A percentile compares a stretch with the other conserved stretches of the same genome.
Evolutionary conservation across 2,797 vertebrate species (phyloP).

Genomic region (Enteromius argenteus): DNA sequence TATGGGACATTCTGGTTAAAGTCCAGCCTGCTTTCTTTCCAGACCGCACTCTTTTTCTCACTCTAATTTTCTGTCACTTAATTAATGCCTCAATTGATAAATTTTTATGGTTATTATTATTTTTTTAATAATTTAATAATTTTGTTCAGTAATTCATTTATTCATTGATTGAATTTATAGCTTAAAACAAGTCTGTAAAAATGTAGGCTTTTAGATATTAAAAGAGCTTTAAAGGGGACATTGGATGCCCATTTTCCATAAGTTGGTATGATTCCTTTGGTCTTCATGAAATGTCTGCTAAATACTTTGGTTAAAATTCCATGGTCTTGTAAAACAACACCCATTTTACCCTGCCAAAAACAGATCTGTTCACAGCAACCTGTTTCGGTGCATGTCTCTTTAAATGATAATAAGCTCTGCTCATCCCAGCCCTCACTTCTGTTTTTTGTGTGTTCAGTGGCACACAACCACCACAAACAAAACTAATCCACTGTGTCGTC

Average conservation of each 20-base stretch:
- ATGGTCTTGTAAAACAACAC: not conserved
- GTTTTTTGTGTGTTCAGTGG: too few relatives aligned
- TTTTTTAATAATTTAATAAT: not conserved
- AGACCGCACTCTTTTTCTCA: not conserved
- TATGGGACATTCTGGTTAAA: not conserved
- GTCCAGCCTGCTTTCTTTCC: not conserved
- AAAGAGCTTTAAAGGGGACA: conserved; percentile 32
- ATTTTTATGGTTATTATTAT: not conserved
- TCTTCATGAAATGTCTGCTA: not conserved
- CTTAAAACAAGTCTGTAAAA: not conserved
- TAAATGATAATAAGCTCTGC: not conserved
- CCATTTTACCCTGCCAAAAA: not conserved
- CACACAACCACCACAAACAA: too few relatives aligned
- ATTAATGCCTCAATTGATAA: not conserved
- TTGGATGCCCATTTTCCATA: too few relatives aligned
- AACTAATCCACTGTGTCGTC: too few relatives aligned
- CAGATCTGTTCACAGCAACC: too few relatives aligned
- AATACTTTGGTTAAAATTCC: not conserved
- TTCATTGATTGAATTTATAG: not conserved
- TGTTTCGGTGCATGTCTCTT: not conserved
- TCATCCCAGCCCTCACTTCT: too few relatives aligned
- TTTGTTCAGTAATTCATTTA: not conserved
- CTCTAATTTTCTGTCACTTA: not conserved
- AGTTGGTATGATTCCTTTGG: too few relatives aligned
- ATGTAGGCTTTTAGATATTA: conserved; percentile 60